Evolutionary conservation across 2,888 invertebrate genomes (phyloP).

Genomic region (Allygus modestus): DNA sequence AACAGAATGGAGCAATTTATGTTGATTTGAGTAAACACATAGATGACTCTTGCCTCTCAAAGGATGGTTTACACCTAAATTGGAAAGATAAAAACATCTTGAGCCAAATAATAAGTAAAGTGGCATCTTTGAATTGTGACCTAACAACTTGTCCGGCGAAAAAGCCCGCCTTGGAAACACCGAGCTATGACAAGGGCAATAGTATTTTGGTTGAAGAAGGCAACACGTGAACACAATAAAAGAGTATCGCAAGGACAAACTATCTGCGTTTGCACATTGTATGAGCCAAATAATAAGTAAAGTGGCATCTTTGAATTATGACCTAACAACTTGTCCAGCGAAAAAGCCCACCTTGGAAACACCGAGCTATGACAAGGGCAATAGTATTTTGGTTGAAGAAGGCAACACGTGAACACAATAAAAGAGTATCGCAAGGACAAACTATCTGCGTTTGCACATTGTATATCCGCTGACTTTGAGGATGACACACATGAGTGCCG

Average conservation of each 20-base stretch:
- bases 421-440: no score
- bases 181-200: not conserved
- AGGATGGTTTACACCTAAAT: not conserved
- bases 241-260: not conserved
- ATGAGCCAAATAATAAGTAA: no score
- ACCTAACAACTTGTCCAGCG: no score
- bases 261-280: not conserved
- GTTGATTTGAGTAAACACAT: not conserved
- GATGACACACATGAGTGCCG: no score
- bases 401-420: no score
- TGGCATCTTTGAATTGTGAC: not conserved
- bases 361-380: no score
- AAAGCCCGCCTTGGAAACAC: no score
- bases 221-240: not conserved
- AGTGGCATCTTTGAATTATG: no score
- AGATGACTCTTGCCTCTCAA: not conserved
- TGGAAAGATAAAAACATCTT: not conserved
- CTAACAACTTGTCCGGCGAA: not conserved
- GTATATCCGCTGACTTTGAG: no score
- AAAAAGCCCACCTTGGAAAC: no score
- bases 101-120: not conserved
- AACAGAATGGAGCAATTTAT: not conserved
- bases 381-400: no score
- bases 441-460: no score
- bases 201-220: not conserved